These are phyloP conservation scores for Neoaliturus tenellus DNA, from an alignment of 2,888 invertebrate genomes.

Conservation along the genomic window DNA sequence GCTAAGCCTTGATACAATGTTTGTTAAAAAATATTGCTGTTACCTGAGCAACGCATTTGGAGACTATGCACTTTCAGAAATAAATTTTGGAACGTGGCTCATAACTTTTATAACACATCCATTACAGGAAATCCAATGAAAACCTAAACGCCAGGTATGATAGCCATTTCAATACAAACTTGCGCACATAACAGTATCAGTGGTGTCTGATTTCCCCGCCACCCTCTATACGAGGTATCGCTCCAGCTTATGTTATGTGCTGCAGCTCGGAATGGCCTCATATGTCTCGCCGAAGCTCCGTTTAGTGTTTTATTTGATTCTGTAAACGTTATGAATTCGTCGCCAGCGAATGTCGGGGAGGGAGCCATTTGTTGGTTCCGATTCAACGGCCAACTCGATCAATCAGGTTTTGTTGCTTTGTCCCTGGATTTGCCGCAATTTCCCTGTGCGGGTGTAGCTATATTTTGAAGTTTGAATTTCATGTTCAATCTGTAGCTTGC, in stretches of 20 bases:
- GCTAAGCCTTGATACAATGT: too few species aligned
- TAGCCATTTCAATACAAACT: not conserved
- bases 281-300: conserved; percentile 22
- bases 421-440: conserved; percentile 17
- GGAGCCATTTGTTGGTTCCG: conserved; percentile 15
- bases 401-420: not conserved
- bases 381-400: not conserved
- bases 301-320: conserved; percentile 28
- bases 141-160: not conserved
- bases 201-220: not conserved
- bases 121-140: too few species aligned
- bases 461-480: not conserved
- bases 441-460: too few species aligned
- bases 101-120: too few species aligned
- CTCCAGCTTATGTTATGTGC: not conserved
- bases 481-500: too few species aligned
- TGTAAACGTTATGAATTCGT: conserved; percentile 29
- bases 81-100: too few species aligned
- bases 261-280: not conserved
- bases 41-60: too few species aligned
- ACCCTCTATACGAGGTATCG: not conserved
- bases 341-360: not conserved
- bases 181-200: not conserved
- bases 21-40: too few species aligned
- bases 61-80: too few species aligned